Percentiles rank a stretch among this genome's conserved stretches.
These are phyloP conservation scores for Salminus brasiliensis DNA, from an alignment of 2,113 vertebrate species.

Conservation along the genomic window DNA sequence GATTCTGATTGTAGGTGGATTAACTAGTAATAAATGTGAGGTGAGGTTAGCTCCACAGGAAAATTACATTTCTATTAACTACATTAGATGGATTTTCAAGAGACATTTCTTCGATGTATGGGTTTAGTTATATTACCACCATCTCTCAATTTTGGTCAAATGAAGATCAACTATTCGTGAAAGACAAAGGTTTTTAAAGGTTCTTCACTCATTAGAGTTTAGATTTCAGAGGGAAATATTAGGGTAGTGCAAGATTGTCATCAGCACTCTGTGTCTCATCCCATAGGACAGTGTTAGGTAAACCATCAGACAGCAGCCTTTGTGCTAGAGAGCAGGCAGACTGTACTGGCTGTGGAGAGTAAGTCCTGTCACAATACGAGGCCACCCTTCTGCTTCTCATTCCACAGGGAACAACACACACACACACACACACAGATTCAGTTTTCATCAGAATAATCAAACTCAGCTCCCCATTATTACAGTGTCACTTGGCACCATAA, in stretches of 20 bases:
- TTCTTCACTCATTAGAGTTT: not conserved
- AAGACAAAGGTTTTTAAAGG: too few relatives aligned
- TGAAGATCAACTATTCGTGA: too few relatives aligned
- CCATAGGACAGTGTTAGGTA: not conserved
- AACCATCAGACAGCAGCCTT: not conserved
- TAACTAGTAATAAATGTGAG: too few relatives aligned
- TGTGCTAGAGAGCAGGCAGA: not conserved
- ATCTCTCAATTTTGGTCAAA: too few relatives aligned
- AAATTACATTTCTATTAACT: too few relatives aligned
- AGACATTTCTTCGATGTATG: too few relatives aligned
- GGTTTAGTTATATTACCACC: too few relatives aligned
- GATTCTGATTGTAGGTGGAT: too few relatives aligned
- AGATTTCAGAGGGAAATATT: not conserved
- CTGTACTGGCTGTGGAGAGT: not conserved
- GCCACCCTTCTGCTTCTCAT: not conserved
- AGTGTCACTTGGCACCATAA: constrained; percentile 24
- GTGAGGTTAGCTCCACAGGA: too few relatives aligned
- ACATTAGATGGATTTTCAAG: too few relatives aligned
- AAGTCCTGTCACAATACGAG: not conserved
- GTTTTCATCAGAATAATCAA: constrained; percentile 1
- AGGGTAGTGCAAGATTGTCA: not conserved
- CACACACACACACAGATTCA: not conserved
- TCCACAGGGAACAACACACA: not conserved
- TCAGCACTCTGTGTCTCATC: not conserved
- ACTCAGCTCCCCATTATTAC: constrained; percentile 3